These are phyloP conservation scores for Scrobipalpa costella DNA, from an alignment of 2,888 invertebrate genomes.

Conservation along the genomic window DNA sequence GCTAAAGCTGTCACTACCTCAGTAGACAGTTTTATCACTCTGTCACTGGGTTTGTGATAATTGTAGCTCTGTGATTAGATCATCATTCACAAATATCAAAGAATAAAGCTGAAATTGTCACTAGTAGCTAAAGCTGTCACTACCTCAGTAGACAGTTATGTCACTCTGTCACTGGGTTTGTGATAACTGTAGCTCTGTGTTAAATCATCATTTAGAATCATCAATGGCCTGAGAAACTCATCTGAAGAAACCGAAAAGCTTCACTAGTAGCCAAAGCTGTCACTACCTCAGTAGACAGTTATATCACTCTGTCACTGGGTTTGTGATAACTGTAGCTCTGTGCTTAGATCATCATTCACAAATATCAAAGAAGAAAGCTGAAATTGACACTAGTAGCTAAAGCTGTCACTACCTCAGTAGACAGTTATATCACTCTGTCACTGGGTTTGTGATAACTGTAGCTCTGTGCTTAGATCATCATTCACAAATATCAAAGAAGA, in stretches of 20 bases:
- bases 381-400: constrained; percentile 5
- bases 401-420: constrained; percentile 11
- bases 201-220: constrained; percentile 3
- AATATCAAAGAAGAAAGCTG: constrained; percentile 2
- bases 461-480: constrained; percentile 6
- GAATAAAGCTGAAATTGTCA: background rate
- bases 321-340: constrained; percentile 30
- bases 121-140: constrained; percentile 24
- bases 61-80: constrained; percentile 22
- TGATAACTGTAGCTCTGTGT: constrained; percentile 18
- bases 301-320: constrained; percentile 40
- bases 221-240: background rate
- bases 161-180: constrained; percentile 29
- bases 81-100: background rate
- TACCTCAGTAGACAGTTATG: constrained; percentile 23
- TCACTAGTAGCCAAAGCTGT: constrained; percentile 10
- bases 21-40: constrained; percentile 19
- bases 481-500: background rate
- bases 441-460: constrained; percentile 38
- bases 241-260: background rate
- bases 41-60: constrained; percentile 40
- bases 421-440: constrained; percentile 31
- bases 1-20: constrained; percentile 8
- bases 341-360: constrained; percentile 10
- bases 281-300: constrained; percentile 37